A percentile compares a stretch with the other conserved stretches of the same genome.
Conservation (phyloP, 53 echinoderm and acorn worm genomes). For the Mesocentrotus franciscanus region DNA sequence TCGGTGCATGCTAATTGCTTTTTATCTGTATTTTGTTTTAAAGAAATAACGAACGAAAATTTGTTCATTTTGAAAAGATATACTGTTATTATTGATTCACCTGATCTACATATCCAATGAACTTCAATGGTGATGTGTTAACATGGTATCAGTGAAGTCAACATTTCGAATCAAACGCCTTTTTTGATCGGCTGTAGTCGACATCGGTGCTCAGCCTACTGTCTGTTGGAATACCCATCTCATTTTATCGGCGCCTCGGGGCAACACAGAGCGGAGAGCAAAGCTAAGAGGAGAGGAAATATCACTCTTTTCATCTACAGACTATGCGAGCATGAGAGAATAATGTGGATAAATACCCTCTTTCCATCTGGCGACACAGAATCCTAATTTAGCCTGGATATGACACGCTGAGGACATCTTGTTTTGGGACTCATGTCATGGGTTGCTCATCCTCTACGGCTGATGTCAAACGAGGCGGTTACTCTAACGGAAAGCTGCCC, state of each 20-base stretch:
- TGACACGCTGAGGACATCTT: conserved; percentile 32
- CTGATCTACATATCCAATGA: background rate
- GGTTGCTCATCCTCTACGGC: conserved; percentile 64
- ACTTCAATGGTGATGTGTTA: background rate
- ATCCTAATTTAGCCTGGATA: background rate
- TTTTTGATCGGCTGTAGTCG: background rate
- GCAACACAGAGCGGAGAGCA: background rate
- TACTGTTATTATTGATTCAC: conserved; percentile 4
- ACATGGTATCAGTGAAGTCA: background rate
- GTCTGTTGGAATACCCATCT: conserved; percentile 32
- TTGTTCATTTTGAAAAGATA: too few relatives aligned
- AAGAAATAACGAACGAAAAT: too few relatives aligned
- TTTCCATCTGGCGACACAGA: background rate
- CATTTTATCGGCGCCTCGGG: conserved; percentile 17
- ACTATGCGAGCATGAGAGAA: background rate
- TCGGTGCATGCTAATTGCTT: conserved; percentile 4
- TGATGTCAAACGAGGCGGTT: conserved; percentile 66
- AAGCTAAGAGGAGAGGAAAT: background rate
- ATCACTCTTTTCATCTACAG: background rate
- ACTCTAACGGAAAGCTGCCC: conserved; percentile 72
- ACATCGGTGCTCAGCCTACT: background rate
- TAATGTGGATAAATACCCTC: conserved; percentile 35
- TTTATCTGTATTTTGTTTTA: background rate
- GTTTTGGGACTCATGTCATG: conserved; percentile 52
- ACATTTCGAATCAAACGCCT: background rate